phyloP scores from a whole-genome alignment of 1,140 invertebrate genomes.

The Aphelenchoides besseyi region DNA sequence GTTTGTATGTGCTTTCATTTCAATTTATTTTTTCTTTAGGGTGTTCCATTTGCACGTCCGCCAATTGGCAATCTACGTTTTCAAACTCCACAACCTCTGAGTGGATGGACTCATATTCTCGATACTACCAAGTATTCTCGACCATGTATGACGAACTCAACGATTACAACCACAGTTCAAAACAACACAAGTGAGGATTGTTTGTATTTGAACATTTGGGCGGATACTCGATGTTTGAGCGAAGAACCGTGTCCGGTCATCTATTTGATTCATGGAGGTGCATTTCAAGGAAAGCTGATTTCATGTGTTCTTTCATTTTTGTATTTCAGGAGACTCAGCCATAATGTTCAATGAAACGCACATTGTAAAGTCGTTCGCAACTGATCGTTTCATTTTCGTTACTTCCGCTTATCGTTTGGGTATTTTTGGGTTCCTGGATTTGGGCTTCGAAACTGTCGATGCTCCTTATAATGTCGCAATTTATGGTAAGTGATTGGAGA shows the following conservation, averaged over 20 bases:
- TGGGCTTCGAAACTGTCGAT: conserved; percentile 54
- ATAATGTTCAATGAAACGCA: conserved; percentile 50
- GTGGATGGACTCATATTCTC: conserved; percentile 76
- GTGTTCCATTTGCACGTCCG: conserved; percentile 80
- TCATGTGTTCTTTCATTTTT: conserved; percentile 28
- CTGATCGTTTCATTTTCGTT: conserved; percentile 62
- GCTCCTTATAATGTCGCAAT: conserved; percentile 51
- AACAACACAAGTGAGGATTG: conserved; percentile 44
- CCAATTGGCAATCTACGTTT: conserved; percentile 83
- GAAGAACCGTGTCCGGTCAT: conserved; percentile 47
- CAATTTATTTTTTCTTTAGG: conserved; percentile 24
- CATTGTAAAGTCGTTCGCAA: conserved; percentile 45
- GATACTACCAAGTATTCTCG: conserved; percentile 73
- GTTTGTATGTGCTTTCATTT: neutral
- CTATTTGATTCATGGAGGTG: conserved; percentile 47
- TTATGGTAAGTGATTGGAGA: conserved; percentile 44
- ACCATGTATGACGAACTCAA: conserved; percentile 45
- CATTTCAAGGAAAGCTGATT: conserved; percentile 8
- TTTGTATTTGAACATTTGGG: conserved; percentile 50
- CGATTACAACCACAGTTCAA: conserved; percentile 39
- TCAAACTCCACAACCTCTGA: conserved; percentile 77
- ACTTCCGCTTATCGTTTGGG: conserved; percentile 63
- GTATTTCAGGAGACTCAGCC: conserved; percentile 44
- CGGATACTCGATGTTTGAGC: conserved; percentile 26
- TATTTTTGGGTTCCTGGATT: conserved; percentile 47